Base-by-base conservation (phyloP, 2,113 vertebrate genomes). In the Notarius quadriscutis region DNA sequence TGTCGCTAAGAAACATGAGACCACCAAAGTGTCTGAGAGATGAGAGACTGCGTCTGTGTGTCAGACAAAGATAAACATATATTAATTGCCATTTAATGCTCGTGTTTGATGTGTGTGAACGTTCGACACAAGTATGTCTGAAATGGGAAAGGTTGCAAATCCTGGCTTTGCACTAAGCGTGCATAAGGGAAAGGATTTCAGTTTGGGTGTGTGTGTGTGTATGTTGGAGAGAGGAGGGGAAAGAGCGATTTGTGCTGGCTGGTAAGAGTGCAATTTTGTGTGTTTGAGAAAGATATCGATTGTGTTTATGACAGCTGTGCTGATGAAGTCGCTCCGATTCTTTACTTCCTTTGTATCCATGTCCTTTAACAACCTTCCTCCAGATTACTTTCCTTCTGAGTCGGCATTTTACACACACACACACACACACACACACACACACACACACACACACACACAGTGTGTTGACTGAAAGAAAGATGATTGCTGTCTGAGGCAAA, bases 341-440 rank as follows among this genome's bases (percentile, higher is more conserved):
- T 72, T 81, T 50, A 74, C 67, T 86, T 80, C 71, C 79, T 90
- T 78, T 90, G 65, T 89, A 81, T 85, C 86, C 83, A 58, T 87
- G 60, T 80, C 86, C 57, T 86, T 85, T 77, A 83, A 27, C 84
- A 85, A 85, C 69, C 84, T 69, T 83, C 80, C 34, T 63, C 69
- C 84, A 80, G 80, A 71, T 89, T 85, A 85, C 50, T 87, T 82
- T 88, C 60, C 81, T 34, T 84, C 74, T 86, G 86, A 88, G 89
- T 89, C 84, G n/a, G 86, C 86, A 88, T 55, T 84, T 86, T 60
- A 75, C 57, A 74, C 69, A 41, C 87, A 14, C 80, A 18, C 67
- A 30, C 82, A 62, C 87, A 53, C 87, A 50, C 72, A 18, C 65
- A 30, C 82, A 62, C 87, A 53, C 87, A 50, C 72, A 75, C 57